Base-by-base conservation (phyloP, 2,113 vertebrate species). In the Amphiprion ocellaris region DNA sequence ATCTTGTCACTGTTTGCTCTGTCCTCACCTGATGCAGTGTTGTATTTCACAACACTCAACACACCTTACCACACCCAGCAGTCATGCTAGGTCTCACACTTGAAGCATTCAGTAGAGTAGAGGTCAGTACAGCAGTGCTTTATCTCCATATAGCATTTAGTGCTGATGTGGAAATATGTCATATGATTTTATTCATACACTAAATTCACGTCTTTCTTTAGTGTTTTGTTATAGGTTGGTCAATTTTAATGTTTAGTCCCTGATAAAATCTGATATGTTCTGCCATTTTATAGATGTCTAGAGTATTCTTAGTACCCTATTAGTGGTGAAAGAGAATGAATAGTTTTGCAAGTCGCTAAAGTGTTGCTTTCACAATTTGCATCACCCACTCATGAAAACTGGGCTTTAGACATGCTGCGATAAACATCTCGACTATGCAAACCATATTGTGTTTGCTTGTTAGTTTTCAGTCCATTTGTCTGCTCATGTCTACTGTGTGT, bases 41-140 rank as follows among this genome's bases (percentile, higher is more conserved):
- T 8, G 47, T 7, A 59, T 76, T 70, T 39, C 33, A 76, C 12
- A 56, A 49, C 24, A 5, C 33, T 70, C 12, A 56, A 49, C 24
- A 5, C 14, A 61, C 15, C 6, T 50, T 24, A 24, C 23, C 19
- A 50, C n/a, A n/a, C 46, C 58, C 28, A 11, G 1, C 53, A 21
- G 4, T 15, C 17, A 59, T 63, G 60, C 23, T 52, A 0, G 6
- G 4, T 49, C 6, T 37, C 33, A 37, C 33, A 37, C 33, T 9
- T 9, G 8, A 37, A 37, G 1, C 6, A 7, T 37, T 37, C 33
- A 37, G 9, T 37, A 37, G 33, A 37, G 33, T 37, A 37, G 33
- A 37, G 9, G 33, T 37, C 33, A 37, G 33, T 37, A 7, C 33
- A 37, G 8, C 33, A 10, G 7, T 37, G 2, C 8, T 8, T 8